Evolutionary conservation across 1,140 invertebrate genomes (phyloP).

Genomic region (Ooceraea biroi): DNA sequence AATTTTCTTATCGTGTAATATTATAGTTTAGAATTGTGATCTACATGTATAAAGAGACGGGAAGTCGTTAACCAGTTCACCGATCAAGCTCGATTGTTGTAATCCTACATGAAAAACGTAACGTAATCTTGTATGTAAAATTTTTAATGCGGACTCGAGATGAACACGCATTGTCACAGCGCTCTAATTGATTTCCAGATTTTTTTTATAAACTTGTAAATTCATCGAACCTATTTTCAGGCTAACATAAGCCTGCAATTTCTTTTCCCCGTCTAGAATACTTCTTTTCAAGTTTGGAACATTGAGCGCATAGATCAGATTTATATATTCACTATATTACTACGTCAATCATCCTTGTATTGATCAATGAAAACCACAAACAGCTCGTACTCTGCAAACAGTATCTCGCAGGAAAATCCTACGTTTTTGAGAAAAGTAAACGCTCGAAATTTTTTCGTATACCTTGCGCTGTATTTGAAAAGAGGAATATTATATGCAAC

Average conservation of each 20-base stretch:
- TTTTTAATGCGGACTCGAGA: not conserved
- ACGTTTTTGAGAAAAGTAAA: not conserved
- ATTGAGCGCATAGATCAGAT: constrained; percentile 10
- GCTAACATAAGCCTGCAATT: not conserved
- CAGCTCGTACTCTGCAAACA: not conserved
- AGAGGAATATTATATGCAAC: not conserved
- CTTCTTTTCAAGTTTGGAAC: not conserved
- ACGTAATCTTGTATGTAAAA: constrained; percentile 18
- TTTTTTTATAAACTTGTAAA: not conserved
- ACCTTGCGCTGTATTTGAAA: not conserved
- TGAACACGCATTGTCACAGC: not conserved
- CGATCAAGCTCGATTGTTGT: not conserved
- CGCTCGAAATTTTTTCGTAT: not conserved
- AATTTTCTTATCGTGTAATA: constrained; percentile 15
- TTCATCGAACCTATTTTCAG: not conserved
- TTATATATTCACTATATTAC: no score
- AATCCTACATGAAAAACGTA: constrained; percentile 19
- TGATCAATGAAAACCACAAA: no score
- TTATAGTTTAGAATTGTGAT: constrained; percentile 28
- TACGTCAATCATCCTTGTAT: no score
- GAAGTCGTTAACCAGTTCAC: not conserved
- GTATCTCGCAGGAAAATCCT: not conserved
- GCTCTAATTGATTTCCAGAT: not conserved
- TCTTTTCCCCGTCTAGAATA: not conserved
- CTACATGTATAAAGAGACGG: constrained; percentile 18